These are phyloP conservation scores for Mungos mungo DNA, from an alignment of 2,113 vertebrate species.

Conservation along the genomic window DNA sequence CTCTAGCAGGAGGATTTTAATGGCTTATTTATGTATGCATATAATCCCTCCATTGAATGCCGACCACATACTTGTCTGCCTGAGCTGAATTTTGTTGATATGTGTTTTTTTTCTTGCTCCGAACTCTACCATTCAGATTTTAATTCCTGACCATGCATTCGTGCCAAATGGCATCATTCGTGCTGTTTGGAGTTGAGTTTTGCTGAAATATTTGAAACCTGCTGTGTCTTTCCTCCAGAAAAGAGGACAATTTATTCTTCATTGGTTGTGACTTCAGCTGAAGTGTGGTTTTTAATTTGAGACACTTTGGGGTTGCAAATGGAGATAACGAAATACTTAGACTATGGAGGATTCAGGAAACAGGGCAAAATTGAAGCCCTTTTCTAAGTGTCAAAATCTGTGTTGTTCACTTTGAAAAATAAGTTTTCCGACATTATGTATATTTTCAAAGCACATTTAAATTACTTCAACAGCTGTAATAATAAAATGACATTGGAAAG, in stretches of 20 bases:
- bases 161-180: slow-evolving; percentile 34
- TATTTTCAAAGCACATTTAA: slow-evolving; percentile 62
- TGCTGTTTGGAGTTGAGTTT: slow-evolving; percentile 37
- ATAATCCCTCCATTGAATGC: slow-evolving; percentile 52
- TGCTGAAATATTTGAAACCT: slow-evolving; percentile 47
- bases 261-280: not conserved
- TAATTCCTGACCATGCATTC: slow-evolving; percentile 38
- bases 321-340: not conserved
- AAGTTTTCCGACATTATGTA: slow-evolving; percentile 17
- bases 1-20: slow-evolving; percentile 59
- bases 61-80: slow-evolving; percentile 30
- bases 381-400: slow-evolving; percentile 15
- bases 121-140: slow-evolving; percentile 52
- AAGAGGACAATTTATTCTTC: not conserved
- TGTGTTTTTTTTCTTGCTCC: not conserved
- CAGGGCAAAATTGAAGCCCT: not conserved
- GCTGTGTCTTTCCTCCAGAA: slow-evolving; percentile 5
- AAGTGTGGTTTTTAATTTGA: slow-evolving; percentile 34
- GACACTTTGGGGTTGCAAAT: not conserved
- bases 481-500: slow-evolving; percentile 57
- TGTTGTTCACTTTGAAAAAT: slow-evolving; percentile 47
- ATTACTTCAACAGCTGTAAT: slow-evolving; percentile 45
- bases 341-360: slow-evolving; percentile 11
- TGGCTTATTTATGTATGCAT: slow-evolving; percentile 71
- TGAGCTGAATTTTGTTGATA: slow-evolving; percentile 66